phyloP scores from a whole-genome alignment of 1,140 invertebrate species.

The Tribolium madens region DNA sequence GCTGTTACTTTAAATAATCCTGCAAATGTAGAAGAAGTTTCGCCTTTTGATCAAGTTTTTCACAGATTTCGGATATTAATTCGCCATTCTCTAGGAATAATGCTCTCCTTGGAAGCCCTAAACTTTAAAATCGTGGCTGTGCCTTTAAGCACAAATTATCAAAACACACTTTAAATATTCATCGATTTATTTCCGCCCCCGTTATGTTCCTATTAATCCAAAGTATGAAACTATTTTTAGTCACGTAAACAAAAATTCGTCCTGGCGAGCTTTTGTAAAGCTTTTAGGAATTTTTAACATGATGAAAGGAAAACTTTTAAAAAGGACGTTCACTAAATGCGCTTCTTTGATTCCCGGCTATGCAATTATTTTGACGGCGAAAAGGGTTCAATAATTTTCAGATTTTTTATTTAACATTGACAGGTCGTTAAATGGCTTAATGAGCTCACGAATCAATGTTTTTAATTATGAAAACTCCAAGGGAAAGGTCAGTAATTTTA shows the following conservation, averaged over 20 bases:
- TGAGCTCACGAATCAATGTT: slow-evolving; percentile 1
- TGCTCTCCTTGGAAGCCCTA: slow-evolving; percentile 14
- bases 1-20: too few species aligned
- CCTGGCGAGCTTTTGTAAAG: neutral
- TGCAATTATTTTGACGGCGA: neutral
- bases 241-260: neutral
- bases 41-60: neutral
- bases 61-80: neutral
- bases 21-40: neutral
- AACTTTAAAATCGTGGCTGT: slow-evolving; percentile 31
- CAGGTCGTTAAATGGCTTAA: slow-evolving; percentile 7
- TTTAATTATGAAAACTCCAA: neutral
- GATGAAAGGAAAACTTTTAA: neutral
- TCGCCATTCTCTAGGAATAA: slow-evolving; percentile 9
- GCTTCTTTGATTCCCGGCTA: neutral
- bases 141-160: slow-evolving; percentile 13
- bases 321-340: neutral
- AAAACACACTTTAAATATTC: slow-evolving; percentile 31
- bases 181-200: slow-evolving; percentile 29
- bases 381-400: slow-evolving; percentile 1
- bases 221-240: slow-evolving; percentile 36
- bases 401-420: slow-evolving; percentile 17
- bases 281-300: neutral
- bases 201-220: slow-evolving; percentile 12
- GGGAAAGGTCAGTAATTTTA: slow-evolving; percentile 12